Percentiles rank a stretch among this genome's conserved stretches.
Evolutionary conservation across 1,140 invertebrate species (phyloP).

Genomic region (Cotesia glomerata): DNA sequence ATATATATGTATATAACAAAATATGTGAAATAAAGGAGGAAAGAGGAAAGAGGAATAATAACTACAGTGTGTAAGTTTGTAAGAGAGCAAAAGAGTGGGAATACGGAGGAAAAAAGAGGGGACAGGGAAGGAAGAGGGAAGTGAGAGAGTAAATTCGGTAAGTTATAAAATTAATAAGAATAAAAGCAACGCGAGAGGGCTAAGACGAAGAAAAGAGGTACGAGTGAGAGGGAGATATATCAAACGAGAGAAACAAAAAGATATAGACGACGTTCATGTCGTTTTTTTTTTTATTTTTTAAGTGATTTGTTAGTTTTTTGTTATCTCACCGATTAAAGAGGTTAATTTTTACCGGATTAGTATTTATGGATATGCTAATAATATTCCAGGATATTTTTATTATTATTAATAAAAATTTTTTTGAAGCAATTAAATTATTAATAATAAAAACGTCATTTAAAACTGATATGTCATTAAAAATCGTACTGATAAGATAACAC

Average conservation of each 20-base stretch:
- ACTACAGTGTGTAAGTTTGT: neutral
- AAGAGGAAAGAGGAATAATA: neutral
- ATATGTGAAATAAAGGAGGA: neutral
- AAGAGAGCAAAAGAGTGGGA: neutral
- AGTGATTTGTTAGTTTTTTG: too few species aligned
- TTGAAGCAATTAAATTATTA: too few species aligned
- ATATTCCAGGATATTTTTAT: too few species aligned
- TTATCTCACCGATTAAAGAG: too few species aligned
- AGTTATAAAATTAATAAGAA: neutral
- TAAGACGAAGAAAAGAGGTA: neutral
- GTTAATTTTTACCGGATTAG: too few species aligned
- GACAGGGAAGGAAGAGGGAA: conserved; percentile 26
- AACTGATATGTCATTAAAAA: too few species aligned
- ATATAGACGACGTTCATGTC: neutral
- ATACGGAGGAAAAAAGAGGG: neutral
- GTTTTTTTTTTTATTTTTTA: too few species aligned
- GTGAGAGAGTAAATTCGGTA: conserved; percentile 17
- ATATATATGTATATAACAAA: too few species aligned
- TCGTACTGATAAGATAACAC: too few species aligned
- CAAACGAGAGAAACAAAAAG: conserved; percentile 26
- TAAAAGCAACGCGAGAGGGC: neutral
- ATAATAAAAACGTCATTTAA: too few species aligned
- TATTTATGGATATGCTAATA: too few species aligned
- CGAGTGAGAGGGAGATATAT: conserved; percentile 30
- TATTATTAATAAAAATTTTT: too few species aligned